Conservation (phyloP, 35 echinoderm and acorn worm species). For the Amphiura filiformis region DNA sequence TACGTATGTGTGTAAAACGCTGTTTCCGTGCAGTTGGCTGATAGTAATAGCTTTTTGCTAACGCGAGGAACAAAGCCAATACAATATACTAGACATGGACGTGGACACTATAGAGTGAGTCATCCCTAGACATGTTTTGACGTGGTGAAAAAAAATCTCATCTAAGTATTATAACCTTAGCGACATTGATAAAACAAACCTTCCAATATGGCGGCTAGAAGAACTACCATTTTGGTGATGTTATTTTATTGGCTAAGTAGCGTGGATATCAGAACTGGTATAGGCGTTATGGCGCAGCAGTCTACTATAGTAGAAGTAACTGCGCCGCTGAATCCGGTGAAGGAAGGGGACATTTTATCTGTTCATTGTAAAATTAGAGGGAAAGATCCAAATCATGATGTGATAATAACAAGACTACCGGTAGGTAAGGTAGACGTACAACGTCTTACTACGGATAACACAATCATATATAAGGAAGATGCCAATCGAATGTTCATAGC, state of each 20-base stretch:
- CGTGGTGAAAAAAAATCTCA: not conserved
- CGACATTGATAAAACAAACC: not conserved
- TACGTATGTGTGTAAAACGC: not conserved
- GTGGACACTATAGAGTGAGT: not conserved
- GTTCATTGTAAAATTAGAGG: not conserved
- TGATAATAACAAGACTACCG: not conserved
- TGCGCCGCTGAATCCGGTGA: not conserved
- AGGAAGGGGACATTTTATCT: not conserved
- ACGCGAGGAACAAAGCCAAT: not conserved
- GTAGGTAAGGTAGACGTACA: no score
- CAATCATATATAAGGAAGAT: not conserved
- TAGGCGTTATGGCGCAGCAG: not conserved
- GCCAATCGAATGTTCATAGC: not conserved
- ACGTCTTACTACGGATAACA: not conserved
- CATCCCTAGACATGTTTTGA: conserved; percentile 8
- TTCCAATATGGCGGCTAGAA: not conserved
- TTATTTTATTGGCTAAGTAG: not conserved
- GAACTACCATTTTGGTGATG: not conserved
- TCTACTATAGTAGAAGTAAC: not conserved
- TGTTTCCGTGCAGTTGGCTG: not conserved
- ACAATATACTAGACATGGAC: not conserved
- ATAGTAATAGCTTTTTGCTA: not conserved
- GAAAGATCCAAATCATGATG: not conserved
- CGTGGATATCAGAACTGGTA: not conserved
- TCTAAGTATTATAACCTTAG: not conserved